A percentile compares a stretch with the other conserved stretches of the same genome.
phyloP scores from a whole-genome alignment of 2,113 vertebrate species.

The Scomber colias region DNA sequence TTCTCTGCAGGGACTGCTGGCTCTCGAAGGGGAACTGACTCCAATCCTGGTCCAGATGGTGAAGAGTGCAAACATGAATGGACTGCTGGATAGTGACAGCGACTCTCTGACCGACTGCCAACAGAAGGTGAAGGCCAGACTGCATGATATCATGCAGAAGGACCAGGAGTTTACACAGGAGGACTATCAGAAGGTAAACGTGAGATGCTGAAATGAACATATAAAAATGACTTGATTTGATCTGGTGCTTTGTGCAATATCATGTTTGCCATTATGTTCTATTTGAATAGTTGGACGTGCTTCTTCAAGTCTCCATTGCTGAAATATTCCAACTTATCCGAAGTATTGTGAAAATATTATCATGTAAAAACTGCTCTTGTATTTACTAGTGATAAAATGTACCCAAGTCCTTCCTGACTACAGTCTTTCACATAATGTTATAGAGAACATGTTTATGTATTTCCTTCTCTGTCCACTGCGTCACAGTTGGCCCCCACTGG shows the following conservation, averaged over 20 bases:
- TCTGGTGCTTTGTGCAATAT: neutral
- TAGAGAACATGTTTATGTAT: neutral
- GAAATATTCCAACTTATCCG: constrained; percentile 11
- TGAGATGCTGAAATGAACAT: neutral
- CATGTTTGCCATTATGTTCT: constrained; percentile 4
- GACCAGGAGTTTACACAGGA: constrained; percentile 88
- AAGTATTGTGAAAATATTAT: constrained; percentile 6
- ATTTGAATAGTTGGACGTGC: constrained; percentile 22
- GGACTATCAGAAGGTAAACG: constrained; percentile 91
- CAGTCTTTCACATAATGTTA: neutral
- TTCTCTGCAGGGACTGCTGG: constrained; percentile 90
- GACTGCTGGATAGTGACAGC: constrained; percentile 95
- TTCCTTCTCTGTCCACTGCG: constrained; percentile 12
- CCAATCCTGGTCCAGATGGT: constrained; percentile 99
- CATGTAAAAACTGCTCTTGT: neutral
- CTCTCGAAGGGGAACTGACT: constrained; percentile 95
- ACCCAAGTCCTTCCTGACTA: neutral
- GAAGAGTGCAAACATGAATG: constrained; percentile 99
- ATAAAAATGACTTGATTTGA: neutral
- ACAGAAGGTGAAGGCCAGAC: constrained; percentile 92
- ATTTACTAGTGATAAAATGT: neutral
- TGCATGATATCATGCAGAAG: constrained; percentile 97
- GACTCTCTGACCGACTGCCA: constrained; percentile 97
- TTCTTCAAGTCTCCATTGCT: neutral
- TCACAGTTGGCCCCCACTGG: constrained; percentile 92